Conservation (phyloP, 2,797 vertebrate genomes). For the Anolis apletophallus region DNA sequence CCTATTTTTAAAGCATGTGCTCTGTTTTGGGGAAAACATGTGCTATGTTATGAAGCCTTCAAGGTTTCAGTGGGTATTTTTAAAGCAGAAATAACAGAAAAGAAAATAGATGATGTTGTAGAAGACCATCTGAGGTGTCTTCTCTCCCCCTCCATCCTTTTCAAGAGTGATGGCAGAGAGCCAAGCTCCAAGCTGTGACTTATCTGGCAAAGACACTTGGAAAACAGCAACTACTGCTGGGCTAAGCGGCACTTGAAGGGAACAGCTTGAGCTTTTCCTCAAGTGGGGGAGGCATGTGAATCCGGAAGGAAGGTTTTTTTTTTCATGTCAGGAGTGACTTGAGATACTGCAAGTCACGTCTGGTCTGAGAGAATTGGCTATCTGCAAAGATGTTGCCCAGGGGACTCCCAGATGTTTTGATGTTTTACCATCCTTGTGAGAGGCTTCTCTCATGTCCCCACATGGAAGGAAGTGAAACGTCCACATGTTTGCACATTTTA, state of each 20-base stretch:
- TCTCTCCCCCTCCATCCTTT: neutral
- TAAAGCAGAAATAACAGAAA: neutral
- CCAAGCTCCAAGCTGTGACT: neutral
- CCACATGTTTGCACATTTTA: no score
- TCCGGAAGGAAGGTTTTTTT: neutral
- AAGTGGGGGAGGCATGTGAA: neutral
- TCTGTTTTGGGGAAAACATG: neutral
- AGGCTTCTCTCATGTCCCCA: no score
- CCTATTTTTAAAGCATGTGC: neutral
- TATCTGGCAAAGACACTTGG: neutral
- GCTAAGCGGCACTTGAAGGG: neutral
- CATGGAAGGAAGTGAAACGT: no score
- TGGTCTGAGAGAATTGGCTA: no score
- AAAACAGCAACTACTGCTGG: neutral
- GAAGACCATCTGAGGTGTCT: neutral
- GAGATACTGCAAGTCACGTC: no score
- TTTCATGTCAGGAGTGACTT: no score
- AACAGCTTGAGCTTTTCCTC: slow-evolving; percentile 12
- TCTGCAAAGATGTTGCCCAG: no score
- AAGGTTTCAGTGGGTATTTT: neutral
- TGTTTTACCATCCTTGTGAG: no score
- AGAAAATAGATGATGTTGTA: neutral
- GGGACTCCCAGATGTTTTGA: no score
- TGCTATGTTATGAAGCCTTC: neutral
- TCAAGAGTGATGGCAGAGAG: neutral